Conservation (phyloP, 2,888 invertebrate species). For the Autographa gamma region DNA sequence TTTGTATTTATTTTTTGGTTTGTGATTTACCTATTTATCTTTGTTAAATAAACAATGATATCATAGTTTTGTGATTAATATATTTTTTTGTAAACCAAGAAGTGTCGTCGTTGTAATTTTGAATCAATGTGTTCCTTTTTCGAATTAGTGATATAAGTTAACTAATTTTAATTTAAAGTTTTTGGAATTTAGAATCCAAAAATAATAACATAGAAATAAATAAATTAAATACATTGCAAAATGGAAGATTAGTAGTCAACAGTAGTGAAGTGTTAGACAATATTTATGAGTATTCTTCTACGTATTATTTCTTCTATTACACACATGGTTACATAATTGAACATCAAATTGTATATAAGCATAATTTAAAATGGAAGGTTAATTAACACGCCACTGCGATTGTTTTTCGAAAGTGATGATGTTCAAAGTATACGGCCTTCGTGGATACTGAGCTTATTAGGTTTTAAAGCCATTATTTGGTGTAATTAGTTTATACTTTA, state of each 20-base stretch:
- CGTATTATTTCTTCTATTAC: constrained; percentile 19
- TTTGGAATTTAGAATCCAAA: not conserved
- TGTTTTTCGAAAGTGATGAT: constrained; percentile 2
- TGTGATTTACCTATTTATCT: no score
- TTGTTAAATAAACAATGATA: no score
- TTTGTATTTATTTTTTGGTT: no score
- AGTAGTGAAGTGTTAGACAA: constrained; percentile 15
- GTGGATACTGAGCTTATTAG: no score
- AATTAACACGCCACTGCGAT: constrained; percentile 30
- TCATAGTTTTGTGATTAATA: no score
- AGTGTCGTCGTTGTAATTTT: no score
- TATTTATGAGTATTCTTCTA: constrained; percentile 21
- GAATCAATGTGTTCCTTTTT: no score
- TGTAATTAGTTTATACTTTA: constrained; percentile 8
- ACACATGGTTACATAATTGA: constrained; percentile 29
- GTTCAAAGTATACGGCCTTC: not conserved
- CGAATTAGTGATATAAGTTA: not conserved
- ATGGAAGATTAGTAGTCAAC: constrained; percentile 27
- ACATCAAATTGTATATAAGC: constrained; percentile 28
- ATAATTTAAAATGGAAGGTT: constrained; percentile 21
- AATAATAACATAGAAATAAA: not conserved
- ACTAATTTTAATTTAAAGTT: not conserved
- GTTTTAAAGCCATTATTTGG: not conserved
- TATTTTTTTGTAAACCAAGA: no score
- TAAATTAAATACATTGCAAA: not conserved